These are phyloP conservation scores for Oconnorella tubifera DNA, from an alignment of 2,888 invertebrate genomes.

Conservation along the genomic window DNA sequence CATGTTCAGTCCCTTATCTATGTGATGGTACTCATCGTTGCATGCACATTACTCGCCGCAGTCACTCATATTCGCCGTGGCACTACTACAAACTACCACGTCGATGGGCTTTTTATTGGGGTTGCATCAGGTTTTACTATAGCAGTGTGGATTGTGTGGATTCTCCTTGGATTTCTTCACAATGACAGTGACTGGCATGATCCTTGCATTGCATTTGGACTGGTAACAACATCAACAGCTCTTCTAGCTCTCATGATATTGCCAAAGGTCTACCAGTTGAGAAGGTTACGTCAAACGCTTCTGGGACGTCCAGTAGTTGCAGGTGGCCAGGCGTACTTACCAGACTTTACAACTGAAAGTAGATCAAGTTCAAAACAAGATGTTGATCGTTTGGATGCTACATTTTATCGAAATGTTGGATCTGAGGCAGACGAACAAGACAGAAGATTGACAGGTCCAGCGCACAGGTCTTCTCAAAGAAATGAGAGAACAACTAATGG, in stretches of 20 bases:
- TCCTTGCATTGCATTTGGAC: conserved; percentile 80
- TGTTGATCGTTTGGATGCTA: too few species aligned
- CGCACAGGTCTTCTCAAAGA: too few species aligned
- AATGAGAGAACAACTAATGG: too few species aligned
- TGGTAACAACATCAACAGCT: conserved; percentile 77
- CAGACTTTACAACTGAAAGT: too few species aligned
- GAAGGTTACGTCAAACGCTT: conserved; percentile 47
- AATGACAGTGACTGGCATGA: conserved; percentile 50
- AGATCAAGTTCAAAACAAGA: too few species aligned
- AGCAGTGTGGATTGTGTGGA: conserved; percentile 63
- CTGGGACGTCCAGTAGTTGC: too few species aligned
- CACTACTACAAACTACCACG: conserved; percentile 67
- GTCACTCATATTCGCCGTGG: neutral
- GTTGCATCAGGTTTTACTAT: conserved; percentile 80
- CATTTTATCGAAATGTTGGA: too few species aligned
- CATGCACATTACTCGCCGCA: neutral
- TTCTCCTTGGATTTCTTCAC: conserved; percentile 65
- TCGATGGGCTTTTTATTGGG: conserved; percentile 84
- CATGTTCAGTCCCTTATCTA: conserved; percentile 75
- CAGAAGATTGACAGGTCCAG: too few species aligned
- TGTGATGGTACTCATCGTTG: conserved; percentile 78
- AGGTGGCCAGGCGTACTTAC: too few species aligned
- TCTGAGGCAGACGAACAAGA: too few species aligned
- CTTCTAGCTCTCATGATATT: conserved; percentile 91
- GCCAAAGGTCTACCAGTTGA: conserved; percentile 77